Conservation (phyloP, 2,797 vertebrate species). For the Mareca strepera region DNA sequence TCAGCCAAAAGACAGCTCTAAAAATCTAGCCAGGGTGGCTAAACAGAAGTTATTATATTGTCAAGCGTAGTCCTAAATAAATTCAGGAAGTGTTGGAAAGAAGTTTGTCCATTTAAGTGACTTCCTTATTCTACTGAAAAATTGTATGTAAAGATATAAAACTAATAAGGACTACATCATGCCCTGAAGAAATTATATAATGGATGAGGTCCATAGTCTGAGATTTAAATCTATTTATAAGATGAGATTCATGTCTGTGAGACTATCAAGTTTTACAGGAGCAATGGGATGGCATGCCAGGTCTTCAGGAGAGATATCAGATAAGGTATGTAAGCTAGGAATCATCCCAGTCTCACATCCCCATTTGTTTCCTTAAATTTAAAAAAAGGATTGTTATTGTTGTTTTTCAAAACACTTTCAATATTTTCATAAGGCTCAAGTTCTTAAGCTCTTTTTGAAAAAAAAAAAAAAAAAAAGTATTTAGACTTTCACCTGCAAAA, state of each 20-base stretch:
- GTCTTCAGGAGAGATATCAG: not conserved
- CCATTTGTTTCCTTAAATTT: not conserved
- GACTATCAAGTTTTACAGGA: not conserved
- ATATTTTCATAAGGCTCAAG: not conserved
- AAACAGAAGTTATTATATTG: not conserved
- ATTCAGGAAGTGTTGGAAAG: not conserved
- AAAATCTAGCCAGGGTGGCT: not conserved
- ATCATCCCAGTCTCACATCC: accelerated
- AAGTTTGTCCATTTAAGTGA: not conserved
- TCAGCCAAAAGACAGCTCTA: not conserved
- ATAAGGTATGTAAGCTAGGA: not conserved
- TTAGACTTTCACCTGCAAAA: not conserved
- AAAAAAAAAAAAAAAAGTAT: not conserved
- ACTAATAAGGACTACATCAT: not conserved
- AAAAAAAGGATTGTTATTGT: not conserved
- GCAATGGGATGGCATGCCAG: no score
- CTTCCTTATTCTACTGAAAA: not conserved
- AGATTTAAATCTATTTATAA: no score
- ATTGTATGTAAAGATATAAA: no score
- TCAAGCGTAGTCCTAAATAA: not conserved
- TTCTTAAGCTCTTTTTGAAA: not conserved
- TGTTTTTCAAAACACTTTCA: no score
- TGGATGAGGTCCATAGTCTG: no score
- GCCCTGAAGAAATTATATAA: not conserved
- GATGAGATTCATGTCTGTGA: not conserved